A percentile compares a stretch with the other conserved stretches of the same genome.
Evolutionary conservation across 2,797 vertebrate species (phyloP).

Genomic region (Crocidura indochinensis): DNA sequence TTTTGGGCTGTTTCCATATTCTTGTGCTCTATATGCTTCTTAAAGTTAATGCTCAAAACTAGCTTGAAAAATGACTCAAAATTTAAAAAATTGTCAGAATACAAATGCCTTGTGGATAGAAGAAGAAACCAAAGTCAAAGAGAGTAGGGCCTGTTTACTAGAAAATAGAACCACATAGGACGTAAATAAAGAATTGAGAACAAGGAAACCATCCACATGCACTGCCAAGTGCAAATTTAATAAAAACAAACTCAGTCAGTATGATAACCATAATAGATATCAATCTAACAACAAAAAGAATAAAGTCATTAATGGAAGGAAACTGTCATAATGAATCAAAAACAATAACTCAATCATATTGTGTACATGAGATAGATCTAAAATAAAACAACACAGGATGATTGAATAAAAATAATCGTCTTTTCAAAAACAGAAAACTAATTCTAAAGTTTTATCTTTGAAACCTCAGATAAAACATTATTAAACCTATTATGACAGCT

Average conservation of each 20-base stretch:
- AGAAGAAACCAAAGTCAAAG: neutral
- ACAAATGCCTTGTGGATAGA: too few species aligned
- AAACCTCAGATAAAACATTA: neutral
- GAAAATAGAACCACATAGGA: neutral
- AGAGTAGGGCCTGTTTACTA: neutral
- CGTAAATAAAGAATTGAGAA: neutral
- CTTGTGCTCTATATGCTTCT: neutral
- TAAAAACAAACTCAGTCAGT: slow-evolving; percentile 2
- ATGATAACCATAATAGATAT: neutral
- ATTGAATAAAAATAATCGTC: neutral
- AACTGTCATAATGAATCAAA: neutral
- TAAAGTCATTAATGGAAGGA: neutral
- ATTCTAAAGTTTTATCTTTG: too few species aligned
- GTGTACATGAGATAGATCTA: neutral
- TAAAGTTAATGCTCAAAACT: slow-evolving; percentile 11
- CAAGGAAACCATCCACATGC: neutral
- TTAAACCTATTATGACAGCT: neutral
- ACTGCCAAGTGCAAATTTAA: neutral
- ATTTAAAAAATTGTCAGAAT: neutral
- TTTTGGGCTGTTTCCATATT: too few species aligned
- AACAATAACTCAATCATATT: neutral
- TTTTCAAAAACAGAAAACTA: neutral
- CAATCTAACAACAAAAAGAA: neutral
- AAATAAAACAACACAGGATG: slow-evolving; percentile 32
- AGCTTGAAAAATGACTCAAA: neutral